Evolutionary conservation across 2,113 vertebrate genomes (phyloP).

Genomic region (Halichoerus grypus): DNA sequence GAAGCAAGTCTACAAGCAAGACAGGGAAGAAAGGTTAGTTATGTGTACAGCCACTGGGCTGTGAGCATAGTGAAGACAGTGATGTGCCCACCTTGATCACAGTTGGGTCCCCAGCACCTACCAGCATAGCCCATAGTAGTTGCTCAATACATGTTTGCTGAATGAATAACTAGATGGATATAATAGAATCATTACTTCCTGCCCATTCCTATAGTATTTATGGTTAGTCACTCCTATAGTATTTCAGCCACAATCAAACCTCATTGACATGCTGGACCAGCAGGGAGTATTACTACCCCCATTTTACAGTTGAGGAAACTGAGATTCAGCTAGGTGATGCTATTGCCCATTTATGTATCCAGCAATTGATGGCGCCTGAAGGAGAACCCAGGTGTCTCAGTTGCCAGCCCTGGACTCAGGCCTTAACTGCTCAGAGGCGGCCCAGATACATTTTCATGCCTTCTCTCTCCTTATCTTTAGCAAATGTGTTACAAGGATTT

Average conservation of each 20-base stretch:
- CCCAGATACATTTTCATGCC: not conserved
- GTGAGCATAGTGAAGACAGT: not conserved
- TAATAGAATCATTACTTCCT: not conserved
- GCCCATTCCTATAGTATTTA: not conserved
- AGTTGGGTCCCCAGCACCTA: not conserved
- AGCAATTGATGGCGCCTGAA: not conserved
- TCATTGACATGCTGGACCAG: not conserved
- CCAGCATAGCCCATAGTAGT: rapidly evolving
- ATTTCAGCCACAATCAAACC: not conserved
- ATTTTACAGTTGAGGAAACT: not conserved
- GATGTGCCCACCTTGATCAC: not conserved
- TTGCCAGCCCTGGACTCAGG: not conserved
- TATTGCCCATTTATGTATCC: not conserved
- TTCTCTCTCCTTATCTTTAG: not conserved
- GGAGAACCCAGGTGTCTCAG: not conserved
- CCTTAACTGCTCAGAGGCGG: not conserved
- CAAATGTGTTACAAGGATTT: not conserved
- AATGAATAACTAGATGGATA: not conserved
- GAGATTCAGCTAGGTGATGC: not conserved
- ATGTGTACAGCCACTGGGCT: too few relatives aligned
- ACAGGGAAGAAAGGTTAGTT: not conserved
- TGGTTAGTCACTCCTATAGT: not conserved
- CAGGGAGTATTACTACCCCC: not conserved
- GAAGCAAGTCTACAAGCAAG: not conserved
- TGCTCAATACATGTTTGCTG: not conserved